Evolutionary conservation across 2,113 vertebrate genomes (phyloP).

Genomic region (Ceuthmochares aereus): DNA sequence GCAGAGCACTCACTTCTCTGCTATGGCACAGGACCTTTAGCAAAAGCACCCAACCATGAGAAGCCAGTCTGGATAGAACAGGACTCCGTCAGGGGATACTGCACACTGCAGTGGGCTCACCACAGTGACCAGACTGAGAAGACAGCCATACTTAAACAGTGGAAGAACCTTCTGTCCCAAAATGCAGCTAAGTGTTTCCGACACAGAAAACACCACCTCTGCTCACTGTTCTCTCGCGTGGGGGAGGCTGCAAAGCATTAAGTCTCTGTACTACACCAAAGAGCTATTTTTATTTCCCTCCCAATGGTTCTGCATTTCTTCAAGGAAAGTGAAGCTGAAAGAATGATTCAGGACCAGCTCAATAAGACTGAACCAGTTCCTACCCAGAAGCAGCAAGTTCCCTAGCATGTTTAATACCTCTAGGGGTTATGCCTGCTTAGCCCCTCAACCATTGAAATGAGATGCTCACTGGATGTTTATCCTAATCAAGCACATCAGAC

Average conservation of each 20-base stretch:
- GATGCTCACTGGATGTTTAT: background rate
- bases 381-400: background rate
- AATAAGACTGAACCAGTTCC: background rate
- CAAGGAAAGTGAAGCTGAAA: conserved; percentile 39
- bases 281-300: conserved; percentile 39
- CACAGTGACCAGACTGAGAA: background rate
- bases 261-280: background rate
- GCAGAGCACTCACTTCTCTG: background rate
- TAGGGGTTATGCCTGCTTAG: background rate
- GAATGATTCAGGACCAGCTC: conserved; percentile 20
- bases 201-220: background rate
- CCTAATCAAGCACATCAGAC: background rate
- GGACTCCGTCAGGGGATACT: background rate
- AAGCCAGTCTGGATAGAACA: background rate
- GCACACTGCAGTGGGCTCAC: background rate
- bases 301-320: conserved; percentile 18
- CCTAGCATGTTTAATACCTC: background rate
- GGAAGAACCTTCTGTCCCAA: background rate
- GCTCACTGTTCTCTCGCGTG: background rate
- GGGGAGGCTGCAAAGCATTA: background rate
- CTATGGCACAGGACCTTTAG: background rate
- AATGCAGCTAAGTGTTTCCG: background rate
- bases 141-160: background rate
- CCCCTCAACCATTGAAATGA: background rate
- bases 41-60: background rate